These are phyloP conservation scores for Drosophila suboccidentalis DNA, from an alignment of 2,888 invertebrate genomes.

Conservation along the genomic window DNA sequence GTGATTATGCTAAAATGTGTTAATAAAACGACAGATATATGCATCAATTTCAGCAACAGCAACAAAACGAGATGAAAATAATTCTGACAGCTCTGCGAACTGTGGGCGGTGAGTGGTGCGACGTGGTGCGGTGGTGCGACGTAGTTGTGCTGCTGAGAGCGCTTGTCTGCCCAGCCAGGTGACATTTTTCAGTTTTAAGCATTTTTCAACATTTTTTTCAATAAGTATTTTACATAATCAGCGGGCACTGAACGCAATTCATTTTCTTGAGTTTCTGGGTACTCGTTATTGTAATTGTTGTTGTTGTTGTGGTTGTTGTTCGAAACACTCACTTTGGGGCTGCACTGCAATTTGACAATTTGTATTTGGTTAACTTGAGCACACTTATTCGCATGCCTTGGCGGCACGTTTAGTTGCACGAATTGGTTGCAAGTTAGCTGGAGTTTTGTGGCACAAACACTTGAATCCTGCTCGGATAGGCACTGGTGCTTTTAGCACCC, in stretches of 20 bases:
- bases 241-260: constrained; percentile 46
- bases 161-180: constrained; percentile 57
- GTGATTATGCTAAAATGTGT: constrained; percentile 61
- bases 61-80: constrained; percentile 56
- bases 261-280: constrained; percentile 4
- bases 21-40: constrained; percentile 34
- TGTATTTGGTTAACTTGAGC: constrained; percentile 59
- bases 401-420: constrained; percentile 47
- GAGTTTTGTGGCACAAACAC: constrained; percentile 24
- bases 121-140: constrained; percentile 7
- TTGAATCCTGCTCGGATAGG: constrained; percentile 32
- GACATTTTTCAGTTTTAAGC: constrained; percentile 58
- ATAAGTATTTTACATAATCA: constrained; percentile 73
- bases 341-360: constrained; percentile 52
- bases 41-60: constrained; percentile 51
- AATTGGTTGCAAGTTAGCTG: constrained; percentile 17
- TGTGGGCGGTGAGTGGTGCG: constrained; percentile 34
- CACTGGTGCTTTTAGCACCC: constrained; percentile 54
- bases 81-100: constrained; percentile 68
- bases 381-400: constrained; percentile 74
- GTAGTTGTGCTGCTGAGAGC: constrained; percentile 3
- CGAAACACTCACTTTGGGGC: constrained; percentile 69
- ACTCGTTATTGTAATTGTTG: background rate
- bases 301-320: too few relatives aligned
- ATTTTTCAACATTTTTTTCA: constrained; percentile 15